These are phyloP conservation scores for Apamea monoglypha DNA, from an alignment of 2,888 invertebrate species.

Conservation along the genomic window DNA sequence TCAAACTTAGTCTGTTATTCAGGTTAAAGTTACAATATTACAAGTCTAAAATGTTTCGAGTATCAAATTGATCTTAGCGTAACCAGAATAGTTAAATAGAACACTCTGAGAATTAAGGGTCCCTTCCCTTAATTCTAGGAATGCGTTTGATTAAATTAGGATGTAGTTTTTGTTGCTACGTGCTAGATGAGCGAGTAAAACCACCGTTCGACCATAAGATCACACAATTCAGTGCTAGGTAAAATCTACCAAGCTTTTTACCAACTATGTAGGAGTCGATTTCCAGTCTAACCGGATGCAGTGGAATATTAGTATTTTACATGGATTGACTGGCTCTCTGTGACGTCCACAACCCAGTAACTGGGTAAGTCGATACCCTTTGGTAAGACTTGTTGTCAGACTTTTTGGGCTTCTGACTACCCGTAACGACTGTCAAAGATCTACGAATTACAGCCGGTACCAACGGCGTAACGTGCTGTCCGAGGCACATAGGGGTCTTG, in stretches of 20 bases:
- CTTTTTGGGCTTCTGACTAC: neutral
- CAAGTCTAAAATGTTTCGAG: constrained; percentile 10
- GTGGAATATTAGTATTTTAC: too few relatives aligned
- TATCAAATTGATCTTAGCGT: constrained; percentile 2
- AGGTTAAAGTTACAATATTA: constrained; percentile 9
- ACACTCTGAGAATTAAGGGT: too few relatives aligned
- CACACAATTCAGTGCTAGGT: neutral
- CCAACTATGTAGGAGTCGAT: neutral
- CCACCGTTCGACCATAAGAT: neutral
- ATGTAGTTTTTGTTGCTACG: neutral
- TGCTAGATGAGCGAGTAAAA: neutral
- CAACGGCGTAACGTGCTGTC: neutral
- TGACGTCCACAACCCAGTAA: neutral
- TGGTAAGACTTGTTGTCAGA: neutral
- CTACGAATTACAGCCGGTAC: neutral
- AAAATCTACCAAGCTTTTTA: neutral
- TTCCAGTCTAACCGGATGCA: neutral
- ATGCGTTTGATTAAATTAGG: constrained; percentile 8
- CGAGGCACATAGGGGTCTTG: neutral
- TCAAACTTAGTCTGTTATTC: constrained; percentile 26
- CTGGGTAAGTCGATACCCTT: neutral
- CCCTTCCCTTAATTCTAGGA: neutral
- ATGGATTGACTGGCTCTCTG: too few relatives aligned
- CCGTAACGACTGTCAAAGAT: neutral
- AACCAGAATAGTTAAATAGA: neutral